Percentiles rank a stretch among this genome's conserved stretches.
Evolutionary conservation across 1,140 invertebrate species (phyloP).

Genomic region (Pristionchus pacificus): DNA sequence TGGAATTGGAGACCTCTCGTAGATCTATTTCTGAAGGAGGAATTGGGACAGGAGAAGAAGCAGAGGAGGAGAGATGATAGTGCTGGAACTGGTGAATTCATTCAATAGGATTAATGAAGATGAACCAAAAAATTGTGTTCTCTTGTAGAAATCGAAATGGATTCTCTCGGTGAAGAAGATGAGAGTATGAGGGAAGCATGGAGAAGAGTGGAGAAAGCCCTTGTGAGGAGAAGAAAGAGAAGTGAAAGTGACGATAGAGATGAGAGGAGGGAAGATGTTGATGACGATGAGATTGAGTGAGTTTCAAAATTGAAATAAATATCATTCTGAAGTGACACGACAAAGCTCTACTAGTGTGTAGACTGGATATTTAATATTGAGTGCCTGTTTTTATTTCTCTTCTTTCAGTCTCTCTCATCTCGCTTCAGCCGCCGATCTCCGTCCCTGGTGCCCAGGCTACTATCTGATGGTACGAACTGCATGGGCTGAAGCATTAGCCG

Average conservation of each 20-base stretch:
- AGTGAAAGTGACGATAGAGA: not conserved
- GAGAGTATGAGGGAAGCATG: not conserved
- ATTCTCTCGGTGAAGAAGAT: too few species aligned
- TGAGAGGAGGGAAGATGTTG: not conserved
- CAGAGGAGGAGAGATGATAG: too few species aligned
- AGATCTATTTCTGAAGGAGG: slow-evolving; percentile 7
- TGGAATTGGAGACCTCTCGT: not conserved
- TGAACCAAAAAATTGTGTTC: too few species aligned
- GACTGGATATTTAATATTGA: too few species aligned
- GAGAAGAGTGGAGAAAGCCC: not conserved
- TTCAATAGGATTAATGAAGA: too few species aligned
- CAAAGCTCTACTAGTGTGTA: too few species aligned
- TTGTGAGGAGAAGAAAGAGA: not conserved
- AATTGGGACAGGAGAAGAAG: not conserved
- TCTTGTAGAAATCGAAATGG: too few species aligned
- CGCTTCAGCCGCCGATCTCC: too few species aligned
- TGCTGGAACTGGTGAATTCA: too few species aligned
- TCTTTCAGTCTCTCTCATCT: too few species aligned
- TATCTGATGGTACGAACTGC: not conserved
- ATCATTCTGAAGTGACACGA: too few species aligned
- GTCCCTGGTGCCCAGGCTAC: not conserved
- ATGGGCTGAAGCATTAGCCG: not conserved
- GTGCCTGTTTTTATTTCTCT: too few species aligned
- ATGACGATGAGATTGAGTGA: not conserved
- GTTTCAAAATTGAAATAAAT: not conserved